A percentile compares a stretch with the other conserved stretches of the same genome.
These are phyloP conservation scores for Trissonchulus latispiculum DNA, from an alignment of 2,888 invertebrate species.

Conservation along the genomic window DNA sequence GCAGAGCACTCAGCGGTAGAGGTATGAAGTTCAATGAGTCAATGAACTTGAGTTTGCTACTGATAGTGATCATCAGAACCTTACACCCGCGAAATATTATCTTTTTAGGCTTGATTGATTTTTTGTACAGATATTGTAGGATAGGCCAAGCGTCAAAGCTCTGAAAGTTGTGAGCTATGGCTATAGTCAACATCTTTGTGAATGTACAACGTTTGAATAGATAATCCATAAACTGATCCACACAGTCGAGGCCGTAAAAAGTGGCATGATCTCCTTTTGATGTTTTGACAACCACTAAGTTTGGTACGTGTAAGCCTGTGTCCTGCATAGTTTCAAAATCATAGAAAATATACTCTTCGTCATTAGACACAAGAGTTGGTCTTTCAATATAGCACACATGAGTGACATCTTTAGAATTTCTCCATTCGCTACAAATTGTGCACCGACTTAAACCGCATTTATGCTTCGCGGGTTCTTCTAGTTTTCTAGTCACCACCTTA, in stretches of 20 bases:
- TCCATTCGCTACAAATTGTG: background rate
- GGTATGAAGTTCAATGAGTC: constrained; percentile 21
- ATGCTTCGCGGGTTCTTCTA: background rate
- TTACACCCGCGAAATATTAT: constrained; percentile 17
- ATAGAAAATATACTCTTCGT: constrained; percentile 1
- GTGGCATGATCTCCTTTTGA: background rate
- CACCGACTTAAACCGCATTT: background rate
- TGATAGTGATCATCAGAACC: constrained; percentile 15
- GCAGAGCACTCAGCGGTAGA: constrained; percentile 17
- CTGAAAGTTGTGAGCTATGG: constrained; percentile 24
- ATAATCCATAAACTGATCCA: background rate
- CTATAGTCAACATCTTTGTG: background rate
- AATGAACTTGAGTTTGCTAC: constrained; percentile 11
- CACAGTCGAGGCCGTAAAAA: background rate
- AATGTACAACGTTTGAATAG: background rate
- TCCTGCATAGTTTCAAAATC: background rate
- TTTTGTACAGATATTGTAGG: constrained; percentile 5
- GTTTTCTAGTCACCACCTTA: background rate
- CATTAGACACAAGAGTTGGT: background rate
- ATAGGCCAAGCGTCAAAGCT: constrained; percentile 20
- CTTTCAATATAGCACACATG: background rate
- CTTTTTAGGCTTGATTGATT: constrained; percentile 2
- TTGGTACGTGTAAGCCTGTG: background rate
- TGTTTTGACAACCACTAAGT: background rate
- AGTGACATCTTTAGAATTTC: background rate